Percentiles rank a stretch among this genome's conserved stretches.
These are phyloP conservation scores for Nematolebias whitei DNA, from an alignment of 2,113 vertebrate species.

Conservation along the genomic window DNA sequence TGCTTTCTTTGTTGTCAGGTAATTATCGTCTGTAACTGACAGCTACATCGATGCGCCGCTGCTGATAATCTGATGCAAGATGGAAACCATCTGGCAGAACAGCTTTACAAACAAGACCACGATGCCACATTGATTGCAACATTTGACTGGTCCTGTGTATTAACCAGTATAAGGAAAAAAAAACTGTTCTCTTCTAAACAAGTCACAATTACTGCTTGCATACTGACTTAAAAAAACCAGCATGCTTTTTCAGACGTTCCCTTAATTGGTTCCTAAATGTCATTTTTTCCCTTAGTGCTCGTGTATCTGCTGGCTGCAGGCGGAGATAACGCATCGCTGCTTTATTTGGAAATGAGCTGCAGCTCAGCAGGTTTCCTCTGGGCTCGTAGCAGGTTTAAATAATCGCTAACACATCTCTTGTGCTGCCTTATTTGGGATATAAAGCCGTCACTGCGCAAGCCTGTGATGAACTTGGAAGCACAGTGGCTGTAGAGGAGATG, in stretches of 20 bases:
- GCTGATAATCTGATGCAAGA: constrained; percentile 26
- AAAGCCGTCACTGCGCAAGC: constrained; percentile 44
- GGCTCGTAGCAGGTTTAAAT: constrained; percentile 41
- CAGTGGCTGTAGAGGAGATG: constrained; percentile 2
- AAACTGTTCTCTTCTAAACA: background rate
- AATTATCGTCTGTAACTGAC: constrained; percentile 51
- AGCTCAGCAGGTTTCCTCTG: constrained; percentile 41
- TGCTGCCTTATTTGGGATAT: constrained; percentile 46
- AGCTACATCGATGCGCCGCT: constrained; percentile 23
- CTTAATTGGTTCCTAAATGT: constrained; percentile 44
- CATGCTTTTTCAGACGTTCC: constrained; percentile 3
- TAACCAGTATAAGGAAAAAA: background rate
- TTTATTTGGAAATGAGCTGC: constrained; percentile 49
- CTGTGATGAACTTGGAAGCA: constrained; percentile 47
- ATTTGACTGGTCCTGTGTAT: background rate
- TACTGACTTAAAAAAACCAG: constrained; percentile 29
- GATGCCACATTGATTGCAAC: background rate
- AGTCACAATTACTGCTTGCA: constrained; percentile 1
- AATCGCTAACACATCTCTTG: constrained; percentile 26
- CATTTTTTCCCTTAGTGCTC: constrained; percentile 26
- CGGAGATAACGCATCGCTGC: constrained; percentile 32
- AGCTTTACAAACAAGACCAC: constrained; percentile 1
- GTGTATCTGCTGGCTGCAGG: constrained; percentile 18
- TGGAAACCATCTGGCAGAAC: constrained; percentile 22
- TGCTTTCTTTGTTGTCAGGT: constrained; percentile 28